Base-by-base conservation (phyloP, 2,888 invertebrate species). In the Pasiphila rectangulata region DNA sequence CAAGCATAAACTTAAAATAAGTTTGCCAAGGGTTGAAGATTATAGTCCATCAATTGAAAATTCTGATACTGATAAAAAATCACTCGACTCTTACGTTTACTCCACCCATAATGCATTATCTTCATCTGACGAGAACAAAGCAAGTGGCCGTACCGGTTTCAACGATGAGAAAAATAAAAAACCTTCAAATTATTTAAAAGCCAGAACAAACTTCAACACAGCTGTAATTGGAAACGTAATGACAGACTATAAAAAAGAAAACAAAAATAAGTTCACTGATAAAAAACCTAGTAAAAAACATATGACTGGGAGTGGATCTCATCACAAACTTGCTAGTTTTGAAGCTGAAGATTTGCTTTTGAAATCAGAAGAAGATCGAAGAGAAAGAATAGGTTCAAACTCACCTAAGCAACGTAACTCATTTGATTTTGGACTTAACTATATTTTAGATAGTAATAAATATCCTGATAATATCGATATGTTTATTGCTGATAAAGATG, bases 1-100 rank as follows among this genome's bases (percentile, higher is more conserved):
- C 1, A 81, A 74, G 49, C 68, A 63, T 39, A 74, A 71, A 52
- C 45, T 81, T 9, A 65, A 70, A 38, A 72, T 82, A 16, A 66
- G 69, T 45, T 49, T 80, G 43, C 82, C 79, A 0, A 64, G 69
- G 54, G 65, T 76, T 27, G 64, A 57, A 42, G 60, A 51, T 21
- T 67, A 74, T 21, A 74, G 61, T 43, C 55, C 46, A 37, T 75
- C 77, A 2, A 21, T 56, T 19, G 66, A 63, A 7, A 62, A 54
- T 29, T 72, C 74, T 2, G 73, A 75, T 36, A 54, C 45, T 37
- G 73, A 77, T 6, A 72, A 70, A 49, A 75, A 71, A 45, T 78
- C 79, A 9, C 29, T 69, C 38, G 69, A 75, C 56, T 79, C 75
- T 5, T 68, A 69, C 4, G 56, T 55, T 43, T 59, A 63, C 24